phyloP scores from a whole-genome alignment of 2,797 vertebrate species.

The Martes flavigula region DNA sequence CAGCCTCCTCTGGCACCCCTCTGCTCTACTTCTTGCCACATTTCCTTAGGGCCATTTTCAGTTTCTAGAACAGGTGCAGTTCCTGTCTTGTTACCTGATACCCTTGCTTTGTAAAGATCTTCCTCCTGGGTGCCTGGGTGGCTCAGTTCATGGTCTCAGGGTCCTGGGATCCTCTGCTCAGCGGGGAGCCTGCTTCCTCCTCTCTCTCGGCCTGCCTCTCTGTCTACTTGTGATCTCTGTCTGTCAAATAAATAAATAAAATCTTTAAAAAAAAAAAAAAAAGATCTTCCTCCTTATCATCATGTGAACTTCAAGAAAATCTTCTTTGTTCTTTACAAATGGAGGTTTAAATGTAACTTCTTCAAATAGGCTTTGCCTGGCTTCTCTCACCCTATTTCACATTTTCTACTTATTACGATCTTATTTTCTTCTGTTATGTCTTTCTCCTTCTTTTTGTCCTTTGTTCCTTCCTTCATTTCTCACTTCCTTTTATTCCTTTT shows the following conservation, averaged over 20 bases:
- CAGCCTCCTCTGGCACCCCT: not conserved
- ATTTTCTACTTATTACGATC: not conserved
- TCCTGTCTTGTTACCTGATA: not conserved
- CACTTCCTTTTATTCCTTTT: not conserved
- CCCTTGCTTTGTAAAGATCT: not conserved
- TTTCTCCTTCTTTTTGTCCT: not conserved
- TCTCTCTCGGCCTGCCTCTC: too few relatives aligned
- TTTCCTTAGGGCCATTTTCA: not conserved
- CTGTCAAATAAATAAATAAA: too few relatives aligned
- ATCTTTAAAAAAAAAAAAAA: too few relatives aligned
- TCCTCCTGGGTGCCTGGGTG: too few relatives aligned
- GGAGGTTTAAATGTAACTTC: not conserved
- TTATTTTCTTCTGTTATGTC: not conserved
- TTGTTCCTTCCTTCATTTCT: not conserved
- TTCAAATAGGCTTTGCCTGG: not conserved
- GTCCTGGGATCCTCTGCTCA: too few relatives aligned
- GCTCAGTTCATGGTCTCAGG: too few relatives aligned
- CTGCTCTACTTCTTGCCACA: not conserved
- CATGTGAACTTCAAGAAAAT: not conserved
- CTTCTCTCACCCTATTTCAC: not conserved
- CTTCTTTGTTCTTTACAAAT: not conserved
- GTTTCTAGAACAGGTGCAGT: not conserved
- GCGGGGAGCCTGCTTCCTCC: too few relatives aligned
- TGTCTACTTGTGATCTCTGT: too few relatives aligned
- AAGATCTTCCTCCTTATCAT: not conserved